These are phyloP conservation scores for Tiphia femorata DNA, from an alignment of 2,888 invertebrate genomes.

Conservation along the genomic window DNA sequence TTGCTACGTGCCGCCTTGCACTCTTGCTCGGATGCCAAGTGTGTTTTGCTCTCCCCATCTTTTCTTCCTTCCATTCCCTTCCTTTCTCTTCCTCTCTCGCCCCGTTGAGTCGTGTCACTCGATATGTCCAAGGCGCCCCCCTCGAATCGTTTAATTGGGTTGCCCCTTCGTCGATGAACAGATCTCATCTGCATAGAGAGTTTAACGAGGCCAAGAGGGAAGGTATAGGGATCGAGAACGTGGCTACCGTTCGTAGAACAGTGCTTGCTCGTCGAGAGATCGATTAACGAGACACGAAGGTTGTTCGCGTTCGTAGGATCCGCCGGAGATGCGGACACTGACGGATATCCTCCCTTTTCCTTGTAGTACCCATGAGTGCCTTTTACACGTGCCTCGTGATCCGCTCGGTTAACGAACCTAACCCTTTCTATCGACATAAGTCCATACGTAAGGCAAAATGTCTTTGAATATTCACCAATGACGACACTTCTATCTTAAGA, in stretches of 20 bases:
- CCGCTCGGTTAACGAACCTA: too few species aligned
- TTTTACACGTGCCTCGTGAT: too few species aligned
- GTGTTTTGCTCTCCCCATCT: background rate
- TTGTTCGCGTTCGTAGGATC: conserved; percentile 8
- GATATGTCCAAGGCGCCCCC: background rate
- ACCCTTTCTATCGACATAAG: too few species aligned
- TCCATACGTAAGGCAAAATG: too few species aligned
- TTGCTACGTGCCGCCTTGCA: too few species aligned
- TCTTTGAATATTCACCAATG: too few species aligned
- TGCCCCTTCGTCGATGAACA: conserved; percentile 15
- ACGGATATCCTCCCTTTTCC: conserved; percentile 4
- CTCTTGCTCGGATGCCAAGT: too few species aligned
- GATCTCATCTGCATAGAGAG: conserved; percentile 23
- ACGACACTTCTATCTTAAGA: too few species aligned
- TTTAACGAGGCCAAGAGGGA: conserved; percentile 29
- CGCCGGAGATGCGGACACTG: conserved; percentile 4
- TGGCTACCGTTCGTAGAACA: conserved; percentile 23
- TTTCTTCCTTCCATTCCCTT: background rate
- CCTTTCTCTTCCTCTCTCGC: background rate
- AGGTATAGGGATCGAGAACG: too few species aligned
- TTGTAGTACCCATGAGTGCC: too few species aligned
- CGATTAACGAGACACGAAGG: conserved; percentile 22
- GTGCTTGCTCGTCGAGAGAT: conserved; percentile 22
- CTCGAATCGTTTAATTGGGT: conserved; percentile 16
- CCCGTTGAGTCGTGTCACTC: background rate